Conservation (phyloP, 2,113 vertebrate species). For the Tretioscincus oriximinensis region DNA sequence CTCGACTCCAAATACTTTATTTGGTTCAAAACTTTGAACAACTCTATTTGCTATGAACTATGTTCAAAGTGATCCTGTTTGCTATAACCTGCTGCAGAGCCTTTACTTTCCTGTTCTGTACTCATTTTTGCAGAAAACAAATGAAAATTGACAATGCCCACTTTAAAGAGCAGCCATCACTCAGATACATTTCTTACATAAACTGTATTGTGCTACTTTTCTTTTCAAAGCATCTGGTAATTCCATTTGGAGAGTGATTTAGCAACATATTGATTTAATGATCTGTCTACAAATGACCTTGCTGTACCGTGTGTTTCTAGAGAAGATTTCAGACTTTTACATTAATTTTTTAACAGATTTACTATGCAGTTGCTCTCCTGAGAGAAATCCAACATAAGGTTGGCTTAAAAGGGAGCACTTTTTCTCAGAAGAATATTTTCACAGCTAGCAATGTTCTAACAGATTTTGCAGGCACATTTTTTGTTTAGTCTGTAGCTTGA, state of each 20-base stretch:
- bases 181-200: not conserved
- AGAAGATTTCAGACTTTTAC: slow-evolving; percentile 1
- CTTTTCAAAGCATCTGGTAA: not conserved
- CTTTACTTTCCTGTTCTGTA: not conserved
- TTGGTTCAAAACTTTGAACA: too few relatives aligned
- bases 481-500: not conserved
- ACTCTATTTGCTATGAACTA: too few relatives aligned
- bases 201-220: too few relatives aligned
- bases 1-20: too few relatives aligned
- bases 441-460: not conserved
- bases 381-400: not conserved
- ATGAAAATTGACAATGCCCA: not conserved
- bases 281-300: not conserved
- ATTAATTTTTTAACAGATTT: slow-evolving; percentile 19
- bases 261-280: slow-evolving; percentile 13
- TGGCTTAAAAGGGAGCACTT: not conserved
- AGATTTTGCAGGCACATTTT: not conserved
- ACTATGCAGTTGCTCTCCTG: not conserved
- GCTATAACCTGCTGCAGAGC: too few relatives aligned
- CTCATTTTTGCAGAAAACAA: not conserved
- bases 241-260: slow-evolving; percentile 8
- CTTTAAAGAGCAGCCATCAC: not conserved
- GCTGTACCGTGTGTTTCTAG: not conserved
- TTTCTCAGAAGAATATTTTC: not conserved
- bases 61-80: too few relatives aligned